phyloP scores from a whole-genome alignment of 2,113 vertebrate genomes.

The Ranitomeya variabilis region DNA sequence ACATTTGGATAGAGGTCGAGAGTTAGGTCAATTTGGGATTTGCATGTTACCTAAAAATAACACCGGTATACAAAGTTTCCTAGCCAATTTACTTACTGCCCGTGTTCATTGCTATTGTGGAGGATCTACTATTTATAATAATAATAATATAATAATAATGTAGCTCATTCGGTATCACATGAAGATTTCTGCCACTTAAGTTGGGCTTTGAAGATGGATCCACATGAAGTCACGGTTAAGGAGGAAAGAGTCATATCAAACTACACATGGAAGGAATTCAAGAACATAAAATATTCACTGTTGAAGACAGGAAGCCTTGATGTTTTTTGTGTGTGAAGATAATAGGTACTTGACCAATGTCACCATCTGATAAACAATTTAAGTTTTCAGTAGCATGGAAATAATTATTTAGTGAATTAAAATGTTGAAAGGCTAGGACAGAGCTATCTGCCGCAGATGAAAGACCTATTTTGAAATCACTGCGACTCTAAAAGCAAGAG shows the following conservation, averaged over 20 bases:
- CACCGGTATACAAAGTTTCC: not conserved
- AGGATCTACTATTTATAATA: not conserved
- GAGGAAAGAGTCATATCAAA: not conserved
- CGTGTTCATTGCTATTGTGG: not conserved
- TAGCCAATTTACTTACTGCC: not conserved
- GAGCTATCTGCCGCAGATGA: not conserved
- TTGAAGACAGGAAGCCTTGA: not conserved
- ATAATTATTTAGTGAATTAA: constrained; percentile 1
- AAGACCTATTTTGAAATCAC: not conserved
- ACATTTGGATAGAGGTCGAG: no score
- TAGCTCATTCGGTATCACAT: not conserved
- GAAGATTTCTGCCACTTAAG: not conserved
- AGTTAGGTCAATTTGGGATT: not conserved
- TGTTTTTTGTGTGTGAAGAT: not conserved
- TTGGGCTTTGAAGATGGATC: not conserved
- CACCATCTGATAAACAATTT: not conserved
- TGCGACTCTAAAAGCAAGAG: not conserved
- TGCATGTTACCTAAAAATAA: not conserved
- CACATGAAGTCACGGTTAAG: constrained; percentile 1
- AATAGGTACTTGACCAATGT: constrained; percentile 20
- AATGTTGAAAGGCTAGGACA: not conserved
- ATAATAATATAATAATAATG: not conserved
- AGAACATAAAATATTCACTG: not conserved
- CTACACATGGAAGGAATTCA: not conserved
- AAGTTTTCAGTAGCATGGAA: not conserved